Evolutionary conservation across 2,113 vertebrate species (phyloP).

Genomic region (Grus americana): DNA sequence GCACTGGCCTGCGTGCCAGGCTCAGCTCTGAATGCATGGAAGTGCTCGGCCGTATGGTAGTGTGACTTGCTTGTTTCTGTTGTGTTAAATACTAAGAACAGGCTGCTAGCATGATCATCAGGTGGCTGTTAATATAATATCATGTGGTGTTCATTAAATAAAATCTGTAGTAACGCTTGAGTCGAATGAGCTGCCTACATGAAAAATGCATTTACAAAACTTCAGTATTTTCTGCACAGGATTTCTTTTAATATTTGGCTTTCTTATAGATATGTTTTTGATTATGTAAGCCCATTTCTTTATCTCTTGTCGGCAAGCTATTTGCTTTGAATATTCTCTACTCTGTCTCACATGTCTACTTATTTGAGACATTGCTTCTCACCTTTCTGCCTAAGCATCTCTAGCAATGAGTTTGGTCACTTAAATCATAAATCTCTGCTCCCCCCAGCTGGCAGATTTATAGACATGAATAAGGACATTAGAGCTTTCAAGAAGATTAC

Average conservation of each 20-base stretch:
- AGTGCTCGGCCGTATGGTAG: accelerated
- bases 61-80: neutral
- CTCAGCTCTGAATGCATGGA: accelerated
- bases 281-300: neutral
- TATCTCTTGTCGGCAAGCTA: neutral
- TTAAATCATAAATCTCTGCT: neutral
- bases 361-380: neutral
- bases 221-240: neutral
- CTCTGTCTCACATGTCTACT: neutral
- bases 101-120: neutral
- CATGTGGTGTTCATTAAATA: neutral
- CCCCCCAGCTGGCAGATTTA: neutral
- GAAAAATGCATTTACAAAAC: neutral
- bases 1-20: accelerated
- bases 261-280: neutral
- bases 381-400: neutral
- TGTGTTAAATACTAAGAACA: neutral
- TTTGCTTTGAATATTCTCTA: neutral
- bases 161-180: neutral
- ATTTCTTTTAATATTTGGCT: neutral
- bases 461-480: neutral
- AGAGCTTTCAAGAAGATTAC: neutral
- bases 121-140: neutral
- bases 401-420: neutral
- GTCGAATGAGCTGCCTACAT: neutral